Evolutionary conservation across 1,140 invertebrate species (phyloP).

Genomic region (Cepaea nemoralis): DNA sequence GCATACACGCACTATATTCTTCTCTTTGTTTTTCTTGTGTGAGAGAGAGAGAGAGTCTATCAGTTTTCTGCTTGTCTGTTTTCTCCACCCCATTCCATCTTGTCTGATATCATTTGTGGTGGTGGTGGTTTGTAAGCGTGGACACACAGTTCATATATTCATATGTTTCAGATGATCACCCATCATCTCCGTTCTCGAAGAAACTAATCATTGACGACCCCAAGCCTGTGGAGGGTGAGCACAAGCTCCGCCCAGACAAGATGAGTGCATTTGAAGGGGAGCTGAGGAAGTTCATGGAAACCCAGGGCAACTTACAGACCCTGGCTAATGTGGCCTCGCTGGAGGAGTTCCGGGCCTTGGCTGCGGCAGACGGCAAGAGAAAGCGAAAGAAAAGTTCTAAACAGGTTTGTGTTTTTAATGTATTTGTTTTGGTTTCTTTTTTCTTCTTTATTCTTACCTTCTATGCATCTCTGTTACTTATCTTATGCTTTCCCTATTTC

Average conservation of each 20-base stretch:
- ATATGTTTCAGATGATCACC: neutral
- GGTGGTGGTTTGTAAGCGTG: too few species aligned
- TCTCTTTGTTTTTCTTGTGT: too few species aligned
- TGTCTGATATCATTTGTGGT: too few species aligned
- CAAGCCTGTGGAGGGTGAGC: neutral
- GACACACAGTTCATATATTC: too few species aligned
- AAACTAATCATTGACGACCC: constrained; percentile 56
- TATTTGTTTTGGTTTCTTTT: constrained; percentile 25
- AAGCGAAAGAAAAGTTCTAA: constrained; percentile 32
- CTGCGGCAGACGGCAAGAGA: constrained; percentile 37
- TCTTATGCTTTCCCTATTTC: neutral
- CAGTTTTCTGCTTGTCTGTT: too few species aligned
- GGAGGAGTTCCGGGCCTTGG: constrained; percentile 49
- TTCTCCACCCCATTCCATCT: too few species aligned
- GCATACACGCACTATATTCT: too few species aligned
- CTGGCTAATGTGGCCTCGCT: constrained; percentile 58
- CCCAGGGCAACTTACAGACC: constrained; percentile 58
- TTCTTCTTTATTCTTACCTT: neutral
- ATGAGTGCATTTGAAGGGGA: constrained; percentile 42
- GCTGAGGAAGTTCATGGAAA: constrained; percentile 16
- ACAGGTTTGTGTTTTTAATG: constrained; percentile 2
- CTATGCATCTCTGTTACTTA: neutral
- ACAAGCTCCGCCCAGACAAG: neutral
- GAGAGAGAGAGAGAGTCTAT: too few species aligned
- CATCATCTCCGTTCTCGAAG: neutral